These are phyloP conservation scores for Myopa testacea DNA, from an alignment of 2,888 invertebrate genomes.

Conservation along the genomic window DNA sequence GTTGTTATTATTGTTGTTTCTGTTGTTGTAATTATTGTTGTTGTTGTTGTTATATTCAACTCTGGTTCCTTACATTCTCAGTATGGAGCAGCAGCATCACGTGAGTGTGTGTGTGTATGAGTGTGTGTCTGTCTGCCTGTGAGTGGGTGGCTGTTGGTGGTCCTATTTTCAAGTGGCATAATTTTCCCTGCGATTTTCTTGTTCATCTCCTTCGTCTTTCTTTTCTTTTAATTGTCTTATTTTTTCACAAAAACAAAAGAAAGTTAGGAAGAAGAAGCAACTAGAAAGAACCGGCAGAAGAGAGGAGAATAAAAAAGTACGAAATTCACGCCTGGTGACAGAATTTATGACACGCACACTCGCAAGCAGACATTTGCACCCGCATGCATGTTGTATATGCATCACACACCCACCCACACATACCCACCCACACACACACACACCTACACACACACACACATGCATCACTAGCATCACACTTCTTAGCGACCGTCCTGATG, in stretches of 20 bases:
- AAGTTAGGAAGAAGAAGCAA: background rate
- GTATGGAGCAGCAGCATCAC: conserved; percentile 23
- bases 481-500: background rate
- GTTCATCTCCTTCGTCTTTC: background rate
- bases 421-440: background rate
- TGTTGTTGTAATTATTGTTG: conserved; percentile 13
- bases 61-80: no score
- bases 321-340: conserved; percentile 32
- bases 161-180: background rate
- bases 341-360: conserved; percentile 15
- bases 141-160: background rate
- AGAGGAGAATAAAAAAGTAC: background rate
- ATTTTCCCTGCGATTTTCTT: background rate
- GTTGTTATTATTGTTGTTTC: conserved; percentile 41
- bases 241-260: conserved; percentile 3
- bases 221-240: conserved; percentile 43
- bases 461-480: background rate
- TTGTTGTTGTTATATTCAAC: conserved; percentile 2
- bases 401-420: no score
- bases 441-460: background rate
- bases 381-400: background rate
- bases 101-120: conserved; percentile 34
- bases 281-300: background rate
- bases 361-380: background rate
- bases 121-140: conserved; percentile 38